Evolutionary conservation across 2,113 vertebrate genomes (phyloP).

Genomic region (Pyxicephalus adspersus): DNA sequence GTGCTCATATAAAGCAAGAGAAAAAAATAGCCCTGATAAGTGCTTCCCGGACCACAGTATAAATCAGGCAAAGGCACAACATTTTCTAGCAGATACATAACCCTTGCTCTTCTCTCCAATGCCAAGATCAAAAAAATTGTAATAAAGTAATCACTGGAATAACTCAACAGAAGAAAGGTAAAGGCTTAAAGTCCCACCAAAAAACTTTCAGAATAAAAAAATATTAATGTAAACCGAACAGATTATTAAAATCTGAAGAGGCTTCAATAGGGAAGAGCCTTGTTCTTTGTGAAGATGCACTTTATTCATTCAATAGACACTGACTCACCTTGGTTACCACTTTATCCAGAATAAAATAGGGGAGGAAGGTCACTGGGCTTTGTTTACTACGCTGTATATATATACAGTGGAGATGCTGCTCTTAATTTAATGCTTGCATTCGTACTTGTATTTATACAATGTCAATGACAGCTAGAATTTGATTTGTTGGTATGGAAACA

Average conservation of each 20-base stretch:
- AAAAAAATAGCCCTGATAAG: constrained; percentile 25
- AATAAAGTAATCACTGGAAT: background rate
- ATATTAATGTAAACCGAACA: background rate
- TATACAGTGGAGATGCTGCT: too few relatives aligned
- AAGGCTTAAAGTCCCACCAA: background rate
- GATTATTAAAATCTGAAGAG: background rate
- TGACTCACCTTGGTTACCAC: too few relatives aligned
- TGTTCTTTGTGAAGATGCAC: too few relatives aligned
- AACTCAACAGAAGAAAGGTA: background rate
- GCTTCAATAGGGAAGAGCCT: too few relatives aligned
- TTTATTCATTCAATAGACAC: too few relatives aligned
- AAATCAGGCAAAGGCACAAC: constrained; percentile 1
- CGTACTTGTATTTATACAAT: too few relatives aligned
- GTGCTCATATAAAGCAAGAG: constrained; percentile 28
- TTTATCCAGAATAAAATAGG: too few relatives aligned
- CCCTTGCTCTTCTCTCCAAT: background rate
- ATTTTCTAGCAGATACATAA: background rate
- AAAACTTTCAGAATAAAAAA: background rate
- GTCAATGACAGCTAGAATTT: too few relatives aligned
- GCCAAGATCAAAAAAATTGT: background rate
- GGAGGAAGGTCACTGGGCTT: too few relatives aligned
- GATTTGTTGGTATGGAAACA: too few relatives aligned
- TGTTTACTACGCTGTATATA: too few relatives aligned
- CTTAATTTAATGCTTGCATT: too few relatives aligned
- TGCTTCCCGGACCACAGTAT: constrained; percentile 7